phyloP scores from a whole-genome alignment of 2,797 vertebrate genomes.

The Pangasius larnaudii region DNA sequence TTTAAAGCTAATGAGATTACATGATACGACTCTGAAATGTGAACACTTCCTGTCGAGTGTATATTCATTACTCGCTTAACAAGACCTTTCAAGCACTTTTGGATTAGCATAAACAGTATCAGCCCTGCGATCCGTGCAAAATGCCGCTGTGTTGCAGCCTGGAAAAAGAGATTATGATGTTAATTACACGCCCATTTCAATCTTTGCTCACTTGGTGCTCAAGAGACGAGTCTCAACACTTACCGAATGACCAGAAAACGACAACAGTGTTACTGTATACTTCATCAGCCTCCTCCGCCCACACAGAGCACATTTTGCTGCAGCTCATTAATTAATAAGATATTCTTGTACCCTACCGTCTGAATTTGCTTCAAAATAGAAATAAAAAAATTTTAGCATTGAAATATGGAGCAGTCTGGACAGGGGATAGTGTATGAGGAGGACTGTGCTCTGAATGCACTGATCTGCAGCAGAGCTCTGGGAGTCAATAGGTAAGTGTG shows the following conservation, averaged over 20 bases:
- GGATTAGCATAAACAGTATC: conserved; percentile 33
- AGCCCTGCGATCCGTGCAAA: conserved; percentile 37
- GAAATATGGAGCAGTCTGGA: not conserved
- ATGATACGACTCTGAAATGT: conserved; percentile 27
- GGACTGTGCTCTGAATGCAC: not conserved
- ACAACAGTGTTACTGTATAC: conserved; percentile 39
- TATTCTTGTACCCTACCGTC: not conserved
- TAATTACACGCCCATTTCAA: conserved; percentile 54
- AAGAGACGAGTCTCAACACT: conserved; percentile 42
- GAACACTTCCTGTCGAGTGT: conserved; percentile 12
- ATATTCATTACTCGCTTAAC: conserved; percentile 34
- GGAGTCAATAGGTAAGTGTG: not conserved
- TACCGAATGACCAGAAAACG: conserved; percentile 52
- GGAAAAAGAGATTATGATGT: conserved; percentile 45
- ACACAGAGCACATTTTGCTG: not conserved
- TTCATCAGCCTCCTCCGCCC: conserved; percentile 25
- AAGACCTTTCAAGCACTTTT: conserved; percentile 16
- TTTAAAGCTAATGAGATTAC: conserved; percentile 19
- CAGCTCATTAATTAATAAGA: conserved; percentile 11
- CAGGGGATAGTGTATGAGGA: not conserved
- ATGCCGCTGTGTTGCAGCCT: conserved; percentile 29
- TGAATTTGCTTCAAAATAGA: not conserved
- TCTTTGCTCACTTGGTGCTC: conserved; percentile 29
- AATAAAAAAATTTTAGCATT: not conserved
- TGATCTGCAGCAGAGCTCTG: conserved; percentile 18